phyloP scores from a whole-genome alignment of 2,113 vertebrate species.

The Oncorhynchus keta region DNA sequence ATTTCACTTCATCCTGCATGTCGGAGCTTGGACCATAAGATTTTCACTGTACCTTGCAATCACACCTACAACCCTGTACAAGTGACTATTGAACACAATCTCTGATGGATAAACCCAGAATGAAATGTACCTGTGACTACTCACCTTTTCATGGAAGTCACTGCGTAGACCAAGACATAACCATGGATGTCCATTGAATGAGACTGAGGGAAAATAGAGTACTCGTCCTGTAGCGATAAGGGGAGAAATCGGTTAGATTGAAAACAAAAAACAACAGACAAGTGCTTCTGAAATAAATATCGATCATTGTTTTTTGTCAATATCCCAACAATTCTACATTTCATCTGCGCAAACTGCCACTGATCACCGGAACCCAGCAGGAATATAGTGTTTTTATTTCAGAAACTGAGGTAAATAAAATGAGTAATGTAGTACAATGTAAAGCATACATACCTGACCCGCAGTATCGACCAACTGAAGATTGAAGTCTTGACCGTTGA shows the following conservation, averaged over 20 bases:
- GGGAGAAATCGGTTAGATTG: not conserved
- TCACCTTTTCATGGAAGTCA: constrained; percentile 84
- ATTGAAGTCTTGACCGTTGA: constrained; percentile 84
- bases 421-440: not conserved
- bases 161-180: constrained; percentile 82
- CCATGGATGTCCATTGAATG: constrained; percentile 83
- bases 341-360: no score
- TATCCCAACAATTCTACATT: no score
- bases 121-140: constrained; percentile 1
- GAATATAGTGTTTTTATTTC: no score
- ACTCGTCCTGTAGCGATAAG: constrained; percentile 76
- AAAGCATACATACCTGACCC: constrained; percentile 74
- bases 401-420: no score
- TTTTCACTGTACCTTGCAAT: no score
- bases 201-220: constrained; percentile 85
- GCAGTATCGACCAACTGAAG: constrained; percentile 86
- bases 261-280: no score
- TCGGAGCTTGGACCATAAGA: no score
- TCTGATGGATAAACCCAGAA: not conserved
- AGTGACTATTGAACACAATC: not conserved
- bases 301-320: no score
- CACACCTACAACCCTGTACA: no score
- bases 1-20: no score
- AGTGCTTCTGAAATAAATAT: no score
- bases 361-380: no score